Evolutionary conservation across 2,113 vertebrate genomes (phyloP), one percentile per base, ranked within the genome.

Genomic region (Ramphastos sulfuratus): DNA sequence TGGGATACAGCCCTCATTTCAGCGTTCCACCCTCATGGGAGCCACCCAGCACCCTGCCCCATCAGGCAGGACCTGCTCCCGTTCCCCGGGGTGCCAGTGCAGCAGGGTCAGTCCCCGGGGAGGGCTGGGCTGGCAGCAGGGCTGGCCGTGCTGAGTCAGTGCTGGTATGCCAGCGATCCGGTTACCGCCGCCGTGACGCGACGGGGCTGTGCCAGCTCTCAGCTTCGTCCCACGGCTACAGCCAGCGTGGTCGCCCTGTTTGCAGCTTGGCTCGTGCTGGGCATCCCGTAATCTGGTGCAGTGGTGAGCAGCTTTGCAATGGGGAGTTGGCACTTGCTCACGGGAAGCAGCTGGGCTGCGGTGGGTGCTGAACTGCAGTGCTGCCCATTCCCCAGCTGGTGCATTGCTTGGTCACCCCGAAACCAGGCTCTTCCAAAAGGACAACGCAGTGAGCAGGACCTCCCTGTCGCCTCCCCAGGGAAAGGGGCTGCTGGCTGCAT

Each of bases 71-170:
- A 92, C 93, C 89, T 88, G 91, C 93, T 76, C 82, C 74, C 7
- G 9, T 80, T 92, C 10, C 60, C 30, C 77, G 13, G 87, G 87
- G 87, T 74, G 92, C 69, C 91, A 42, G 33, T 9, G 1, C 37
- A n/a, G 77, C 5, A 1, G 25, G 31, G 65, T 15, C 77, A 83
- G 65, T 61, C 93, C 55, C 81, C 8, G 73, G 46, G 77, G 84
- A 92, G 95, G 84, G 95, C 83, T 8, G 18, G 81, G 90, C 82
- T 6, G 65, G 75, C 71, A 87, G 76, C 67, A 0, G 48, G 89
- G 76, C 44, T 46, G 44, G 44, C 85, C 7, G 6, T 66, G 95
- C 93, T 96, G 95, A 95, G 93, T 96, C 95, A 96, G 91, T 19
- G 70, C 65, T 90, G 95, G 69, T 71, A 90, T 92, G 92, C 86